Base-by-base conservation (phyloP, 2,888 invertebrate genomes). In the Pardosa pseudoannulata region DNA sequence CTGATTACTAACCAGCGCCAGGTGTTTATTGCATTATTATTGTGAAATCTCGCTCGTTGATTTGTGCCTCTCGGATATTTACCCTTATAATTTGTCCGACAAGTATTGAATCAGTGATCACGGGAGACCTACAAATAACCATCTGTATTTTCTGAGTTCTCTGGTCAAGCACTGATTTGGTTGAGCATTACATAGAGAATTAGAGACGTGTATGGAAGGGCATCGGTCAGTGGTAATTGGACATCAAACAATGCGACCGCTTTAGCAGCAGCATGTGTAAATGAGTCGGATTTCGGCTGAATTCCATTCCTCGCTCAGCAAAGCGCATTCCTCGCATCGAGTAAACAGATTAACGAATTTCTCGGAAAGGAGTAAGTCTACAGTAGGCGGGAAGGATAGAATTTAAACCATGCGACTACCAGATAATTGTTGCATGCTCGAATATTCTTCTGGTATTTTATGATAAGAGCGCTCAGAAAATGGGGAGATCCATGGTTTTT, bases 251-350 rank as follows among this genome's bases (percentile, higher is more conserved):
- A 56, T 56, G 56, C 56, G 2, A 19, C 56, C 56, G 56, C 19
- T 56, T 56, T 56, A 23, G 23, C 56, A 23, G 56, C 56, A 56
- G 56, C 56, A 56, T 56, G 56, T 56, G 56, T 56, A 56, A 56
- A 56, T 56, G 23, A 56, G 56, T 56, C 11, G 56, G 56, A 56
- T 56, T 56, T 56, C 56, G 23, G 23, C 56, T 7, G 56, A 19
- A 56, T 56, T 46, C 41, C 56, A 56, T 16, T 23, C 16, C 19
- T 23, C 7, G 11, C 5, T 56, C 56, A 1, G 23, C 19, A 56
- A 19, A 56, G 56, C 19, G 3, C 56, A 23, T 56, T 56, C 23
- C 56, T 6, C 3, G 16, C 19, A 23, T 23, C 11, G 23, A 3
- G 11, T 56, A 56, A 56, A 23, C 56, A 56, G 1, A 56, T 56